Conservation (phyloP, 2,888 invertebrate genomes). For the Neoscelio sp. region DNA sequence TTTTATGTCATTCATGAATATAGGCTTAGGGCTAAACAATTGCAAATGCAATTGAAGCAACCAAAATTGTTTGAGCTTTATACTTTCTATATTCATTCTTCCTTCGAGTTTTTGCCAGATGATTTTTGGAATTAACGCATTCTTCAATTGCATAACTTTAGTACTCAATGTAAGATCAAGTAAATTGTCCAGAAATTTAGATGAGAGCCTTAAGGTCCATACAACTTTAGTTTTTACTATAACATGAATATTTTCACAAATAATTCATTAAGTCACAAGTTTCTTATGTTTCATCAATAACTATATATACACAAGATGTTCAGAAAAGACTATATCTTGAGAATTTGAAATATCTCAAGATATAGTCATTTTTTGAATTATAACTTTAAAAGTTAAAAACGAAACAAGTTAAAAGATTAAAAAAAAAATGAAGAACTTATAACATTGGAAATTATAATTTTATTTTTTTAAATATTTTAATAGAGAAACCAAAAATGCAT, state of each 20-base stretch:
- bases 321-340: no score
- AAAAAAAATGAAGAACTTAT: no score
- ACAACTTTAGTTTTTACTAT: background rate
- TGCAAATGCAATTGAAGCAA: slow-evolving; percentile 75
- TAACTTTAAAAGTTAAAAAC: no score
- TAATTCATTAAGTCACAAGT: no score
- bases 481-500: no score
- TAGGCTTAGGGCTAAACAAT: slow-evolving; percentile 73
- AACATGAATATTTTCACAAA: no score
- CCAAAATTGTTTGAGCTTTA: slow-evolving; percentile 74
- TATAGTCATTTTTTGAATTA: no score
- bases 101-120: slow-evolving; percentile 77
- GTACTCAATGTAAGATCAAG: slow-evolving; percentile 71
- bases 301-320: no score
- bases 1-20: slow-evolving; percentile 36
- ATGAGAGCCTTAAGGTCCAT: slow-evolving; percentile 31
- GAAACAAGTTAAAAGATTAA: no score
- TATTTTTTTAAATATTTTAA: no score
- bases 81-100: slow-evolving; percentile 69
- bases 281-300: background rate
- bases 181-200: slow-evolving; percentile 72
- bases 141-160: slow-evolving; percentile 74
- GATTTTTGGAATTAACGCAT: slow-evolving; percentile 71
- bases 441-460: no score
- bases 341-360: no score